A percentile compares a stretch with the other conserved stretches of the same genome.
Conservation (phyloP, 2,797 vertebrate species). For the Xyrichtys novacula region DNA sequence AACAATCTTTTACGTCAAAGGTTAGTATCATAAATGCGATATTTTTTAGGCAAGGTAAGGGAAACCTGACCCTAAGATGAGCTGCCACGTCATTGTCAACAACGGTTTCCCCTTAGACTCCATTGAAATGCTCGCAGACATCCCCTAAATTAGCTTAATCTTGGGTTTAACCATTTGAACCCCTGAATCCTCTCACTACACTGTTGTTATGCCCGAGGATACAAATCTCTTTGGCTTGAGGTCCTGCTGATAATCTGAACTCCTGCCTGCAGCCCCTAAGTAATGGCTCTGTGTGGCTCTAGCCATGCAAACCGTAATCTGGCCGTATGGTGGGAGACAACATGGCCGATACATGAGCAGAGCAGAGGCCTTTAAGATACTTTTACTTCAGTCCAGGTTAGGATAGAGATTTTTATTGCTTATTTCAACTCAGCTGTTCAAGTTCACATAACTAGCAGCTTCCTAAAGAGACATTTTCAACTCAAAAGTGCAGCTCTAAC, state of each 20-base stretch:
- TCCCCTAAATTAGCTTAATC: slow-evolving; percentile 59
- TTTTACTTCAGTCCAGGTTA: slow-evolving; percentile 8
- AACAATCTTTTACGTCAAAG: too few relatives aligned
- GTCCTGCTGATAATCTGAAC: slow-evolving; percentile 73
- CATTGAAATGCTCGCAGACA: slow-evolving; percentile 34
- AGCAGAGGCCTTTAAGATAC: slow-evolving; percentile 36
- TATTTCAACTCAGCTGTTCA: slow-evolving; percentile 12
- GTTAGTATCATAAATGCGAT: too few relatives aligned
- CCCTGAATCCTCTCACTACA: slow-evolving; percentile 52
- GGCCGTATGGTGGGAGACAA: slow-evolving; percentile 59
- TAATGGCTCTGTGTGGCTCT: slow-evolving; percentile 70
- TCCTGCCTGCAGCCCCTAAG: slow-evolving; percentile 66
- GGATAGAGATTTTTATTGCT: slow-evolving; percentile 60
- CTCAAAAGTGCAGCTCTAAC: too few relatives aligned
- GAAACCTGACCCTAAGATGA: background rate
- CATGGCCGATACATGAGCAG: slow-evolving; percentile 60
- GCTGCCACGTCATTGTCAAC: background rate
- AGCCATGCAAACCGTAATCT: slow-evolving; percentile 77
- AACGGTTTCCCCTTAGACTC: slow-evolving; percentile 10
- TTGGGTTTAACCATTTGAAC: slow-evolving; percentile 54
- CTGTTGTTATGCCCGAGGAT: slow-evolving; percentile 46
- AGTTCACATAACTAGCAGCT: slow-evolving; percentile 6
- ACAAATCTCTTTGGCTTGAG: slow-evolving; percentile 64
- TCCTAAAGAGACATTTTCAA: slow-evolving; percentile 11
- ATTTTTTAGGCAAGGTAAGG: background rate